Conservation (phyloP, 2,113 vertebrate species). For the Alces alces region DNA sequence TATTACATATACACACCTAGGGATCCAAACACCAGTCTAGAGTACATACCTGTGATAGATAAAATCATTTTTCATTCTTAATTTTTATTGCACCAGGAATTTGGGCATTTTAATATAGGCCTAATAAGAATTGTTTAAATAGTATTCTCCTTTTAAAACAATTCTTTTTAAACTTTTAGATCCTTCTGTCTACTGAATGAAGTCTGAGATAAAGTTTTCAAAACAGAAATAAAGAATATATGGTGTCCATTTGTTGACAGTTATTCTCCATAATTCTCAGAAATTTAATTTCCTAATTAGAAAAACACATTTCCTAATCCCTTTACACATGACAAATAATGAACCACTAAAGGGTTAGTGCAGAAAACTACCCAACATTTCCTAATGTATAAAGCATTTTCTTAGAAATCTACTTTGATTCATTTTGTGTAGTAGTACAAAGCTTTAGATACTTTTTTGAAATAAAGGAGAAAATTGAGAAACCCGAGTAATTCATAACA, state of each 20-base stretch:
- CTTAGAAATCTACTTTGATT: not conserved
- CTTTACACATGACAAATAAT: constrained; percentile 1
- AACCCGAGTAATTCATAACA: not conserved
- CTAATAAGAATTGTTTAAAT: not conserved
- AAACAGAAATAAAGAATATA: constrained; percentile 17
- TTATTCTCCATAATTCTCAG: not conserved
- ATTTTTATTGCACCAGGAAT: not conserved
- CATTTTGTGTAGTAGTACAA: not conserved
- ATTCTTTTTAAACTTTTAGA: not conserved
- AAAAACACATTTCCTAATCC: constrained; percentile 30
- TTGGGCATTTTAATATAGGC: not conserved
- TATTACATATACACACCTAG: not conserved
- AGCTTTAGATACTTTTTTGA: not conserved
- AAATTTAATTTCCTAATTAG: not conserved
- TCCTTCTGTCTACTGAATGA: not conserved
- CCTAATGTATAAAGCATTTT: not conserved
- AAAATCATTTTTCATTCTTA: not conserved
- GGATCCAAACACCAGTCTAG: not conserved
- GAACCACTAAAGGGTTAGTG: not conserved
- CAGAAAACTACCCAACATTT: constrained; percentile 20
- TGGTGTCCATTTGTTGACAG: not conserved
- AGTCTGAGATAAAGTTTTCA: constrained; percentile 31
- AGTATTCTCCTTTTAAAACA: not conserved
- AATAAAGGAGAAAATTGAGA: not conserved
- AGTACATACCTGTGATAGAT: not conserved